Evolutionary conservation across 2,113 vertebrate genomes (phyloP).

Genomic region (Larimichthys polyactis): DNA sequence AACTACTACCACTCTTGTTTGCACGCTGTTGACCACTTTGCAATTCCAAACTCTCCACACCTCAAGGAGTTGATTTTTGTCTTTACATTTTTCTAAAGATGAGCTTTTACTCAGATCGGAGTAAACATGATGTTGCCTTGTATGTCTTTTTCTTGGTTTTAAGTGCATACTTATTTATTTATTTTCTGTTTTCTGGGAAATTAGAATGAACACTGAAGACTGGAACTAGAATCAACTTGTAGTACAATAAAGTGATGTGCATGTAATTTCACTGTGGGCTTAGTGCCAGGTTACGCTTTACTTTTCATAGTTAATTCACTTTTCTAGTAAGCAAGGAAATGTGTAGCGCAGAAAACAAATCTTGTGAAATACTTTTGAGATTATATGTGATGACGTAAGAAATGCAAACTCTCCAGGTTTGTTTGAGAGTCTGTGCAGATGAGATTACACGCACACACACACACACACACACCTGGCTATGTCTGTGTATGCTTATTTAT

Average conservation of each 20-base stretch:
- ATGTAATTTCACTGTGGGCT: background rate
- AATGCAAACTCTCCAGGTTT: conserved; percentile 44
- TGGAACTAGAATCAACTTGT: background rate
- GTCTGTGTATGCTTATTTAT: conserved; percentile 43
- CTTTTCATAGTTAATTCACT: background rate
- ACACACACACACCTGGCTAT: conserved; percentile 46
- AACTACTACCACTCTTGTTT: background rate
- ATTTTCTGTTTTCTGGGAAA: background rate
- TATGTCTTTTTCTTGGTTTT: background rate
- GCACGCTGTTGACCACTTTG: background rate
- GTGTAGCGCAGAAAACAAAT: background rate
- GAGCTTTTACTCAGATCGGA: background rate
- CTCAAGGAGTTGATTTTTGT: background rate
- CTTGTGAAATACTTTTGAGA: conserved; percentile 23
- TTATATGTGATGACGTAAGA: conserved; percentile 43
- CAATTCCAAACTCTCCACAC: background rate
- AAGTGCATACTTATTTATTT: background rate
- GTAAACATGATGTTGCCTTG: background rate
- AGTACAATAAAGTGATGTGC: no score
- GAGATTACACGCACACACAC: conserved; percentile 59
- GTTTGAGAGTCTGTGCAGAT: conserved; percentile 45
- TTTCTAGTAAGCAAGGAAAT: background rate
- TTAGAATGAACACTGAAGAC: background rate
- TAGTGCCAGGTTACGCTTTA: background rate
- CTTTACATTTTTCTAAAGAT: background rate